A percentile compares a stretch with the other conserved stretches of the same genome.
Evolutionary conservation across 2,888 invertebrate genomes (phyloP).

Genomic region (Dryococelus australis): DNA sequence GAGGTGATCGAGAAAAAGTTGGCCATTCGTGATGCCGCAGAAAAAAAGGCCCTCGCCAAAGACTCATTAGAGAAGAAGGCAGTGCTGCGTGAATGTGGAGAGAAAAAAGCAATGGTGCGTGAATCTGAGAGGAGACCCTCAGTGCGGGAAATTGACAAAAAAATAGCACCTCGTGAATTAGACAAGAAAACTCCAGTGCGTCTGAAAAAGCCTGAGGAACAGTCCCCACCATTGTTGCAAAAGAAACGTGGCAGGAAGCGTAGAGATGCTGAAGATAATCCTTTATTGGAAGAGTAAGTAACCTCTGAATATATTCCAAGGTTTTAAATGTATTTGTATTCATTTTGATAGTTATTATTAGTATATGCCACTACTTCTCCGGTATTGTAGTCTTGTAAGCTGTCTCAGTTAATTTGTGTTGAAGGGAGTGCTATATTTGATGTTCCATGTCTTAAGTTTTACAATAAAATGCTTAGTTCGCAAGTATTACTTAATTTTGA

Average conservation of each 20-base stretch:
- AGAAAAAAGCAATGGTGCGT: not conserved
- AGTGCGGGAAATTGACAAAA: not conserved
- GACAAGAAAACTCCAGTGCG: constrained; percentile 21
- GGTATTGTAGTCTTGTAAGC: too few relatives aligned
- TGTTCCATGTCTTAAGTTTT: too few relatives aligned
- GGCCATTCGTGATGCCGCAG: not conserved
- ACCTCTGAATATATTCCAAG: not conserved
- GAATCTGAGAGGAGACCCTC: constrained; percentile 36
- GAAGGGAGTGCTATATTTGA: too few relatives aligned
- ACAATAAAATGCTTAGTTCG: too few relatives aligned
- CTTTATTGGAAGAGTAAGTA: constrained; percentile 49
- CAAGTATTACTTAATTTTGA: too few relatives aligned
- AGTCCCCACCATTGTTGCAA: constrained; percentile 49
- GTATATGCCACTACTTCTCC: too few relatives aligned
- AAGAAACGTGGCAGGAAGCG: constrained; percentile 57
- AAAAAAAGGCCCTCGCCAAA: not conserved
- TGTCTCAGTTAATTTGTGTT: too few relatives aligned
- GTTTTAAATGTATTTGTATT: constrained; percentile 6
- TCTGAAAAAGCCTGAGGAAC: constrained; percentile 53
- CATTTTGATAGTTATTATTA: too few relatives aligned
- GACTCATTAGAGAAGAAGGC: constrained; percentile 24
- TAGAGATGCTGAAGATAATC: constrained; percentile 57
- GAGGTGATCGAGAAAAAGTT: constrained; percentile 54
- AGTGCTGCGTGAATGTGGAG: constrained; percentile 5
- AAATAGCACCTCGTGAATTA: not conserved